Conservation (phyloP, 2,113 vertebrate genomes). For the Phycodurus eques region DNA sequence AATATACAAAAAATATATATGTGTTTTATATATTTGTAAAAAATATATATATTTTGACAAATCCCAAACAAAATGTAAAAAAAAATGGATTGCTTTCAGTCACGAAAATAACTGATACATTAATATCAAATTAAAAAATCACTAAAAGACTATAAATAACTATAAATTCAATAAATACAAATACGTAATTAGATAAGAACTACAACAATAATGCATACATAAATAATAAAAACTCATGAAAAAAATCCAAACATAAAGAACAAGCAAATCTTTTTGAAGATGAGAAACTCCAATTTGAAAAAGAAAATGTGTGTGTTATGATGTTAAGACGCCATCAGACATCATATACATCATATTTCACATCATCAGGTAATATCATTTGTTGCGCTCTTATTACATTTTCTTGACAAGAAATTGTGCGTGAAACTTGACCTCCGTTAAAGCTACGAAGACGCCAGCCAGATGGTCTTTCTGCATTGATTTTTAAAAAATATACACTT, state of each 20-base stretch:
- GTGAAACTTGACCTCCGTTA: constrained; percentile 5
- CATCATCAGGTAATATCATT: neutral
- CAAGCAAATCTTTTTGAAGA: neutral
- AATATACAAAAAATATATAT: too few relatives aligned
- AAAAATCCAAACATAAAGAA: neutral
- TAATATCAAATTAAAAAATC: too few relatives aligned
- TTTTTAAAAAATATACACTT: neutral
- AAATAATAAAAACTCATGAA: neutral
- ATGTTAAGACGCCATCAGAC: neutral
- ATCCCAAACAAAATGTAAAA: too few relatives aligned
- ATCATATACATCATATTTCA: neutral
- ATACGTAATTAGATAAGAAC: too few relatives aligned
- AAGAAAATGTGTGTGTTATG: neutral
- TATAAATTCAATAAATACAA: too few relatives aligned
- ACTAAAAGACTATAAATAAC: too few relatives aligned
- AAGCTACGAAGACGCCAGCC: neutral
- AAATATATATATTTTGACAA: too few relatives aligned
- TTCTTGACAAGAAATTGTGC: neutral
- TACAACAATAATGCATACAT: neutral
- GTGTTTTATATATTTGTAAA: too few relatives aligned
- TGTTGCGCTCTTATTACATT: constrained; percentile 3
- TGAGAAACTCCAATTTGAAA: neutral
- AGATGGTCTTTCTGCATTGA: neutral
- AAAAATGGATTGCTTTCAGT: too few relatives aligned
- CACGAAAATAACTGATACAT: too few relatives aligned